Percentiles rank a stretch among this genome's conserved stretches.
phyloP scores from a whole-genome alignment of 2,888 invertebrate species.

The Congeria kusceri region DNA sequence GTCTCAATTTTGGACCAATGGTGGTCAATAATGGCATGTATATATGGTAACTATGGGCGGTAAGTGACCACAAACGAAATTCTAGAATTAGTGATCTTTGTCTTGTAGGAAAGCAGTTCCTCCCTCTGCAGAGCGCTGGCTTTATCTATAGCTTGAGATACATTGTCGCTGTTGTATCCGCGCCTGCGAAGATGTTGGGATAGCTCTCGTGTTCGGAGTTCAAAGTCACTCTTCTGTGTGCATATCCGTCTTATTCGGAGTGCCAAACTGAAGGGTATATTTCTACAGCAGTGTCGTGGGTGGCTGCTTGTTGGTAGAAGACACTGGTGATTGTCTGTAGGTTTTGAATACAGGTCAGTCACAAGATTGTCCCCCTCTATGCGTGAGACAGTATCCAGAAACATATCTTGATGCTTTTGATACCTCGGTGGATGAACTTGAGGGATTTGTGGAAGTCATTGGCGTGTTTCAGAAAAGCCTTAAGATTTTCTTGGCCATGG shows the following conservation, averaged over 20 bases:
- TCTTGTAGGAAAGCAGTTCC: background rate
- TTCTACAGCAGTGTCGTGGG: slow-evolving; percentile 7
- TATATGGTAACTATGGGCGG: background rate
- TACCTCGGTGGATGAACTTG: slow-evolving; percentile 25
- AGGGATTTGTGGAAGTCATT: slow-evolving; percentile 20
- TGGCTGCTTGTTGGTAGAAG: slow-evolving; percentile 4
- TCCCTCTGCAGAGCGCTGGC: background rate
- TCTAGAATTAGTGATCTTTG: background rate
- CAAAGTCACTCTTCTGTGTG: background rate
- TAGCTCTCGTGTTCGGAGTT: background rate
- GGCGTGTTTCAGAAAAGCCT: background rate
- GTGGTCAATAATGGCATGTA: background rate
- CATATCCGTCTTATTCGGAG: slow-evolving; percentile 13
- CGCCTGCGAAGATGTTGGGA: background rate
- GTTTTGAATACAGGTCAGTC: slow-evolving; percentile 18
- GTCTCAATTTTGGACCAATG: slow-evolving; percentile 10
- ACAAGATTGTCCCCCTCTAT: background rate
- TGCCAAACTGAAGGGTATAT: slow-evolving; percentile 9
- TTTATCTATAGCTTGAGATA: background rate
- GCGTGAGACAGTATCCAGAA: slow-evolving; percentile 19
- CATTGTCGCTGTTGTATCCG: background rate
- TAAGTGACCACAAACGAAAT: background rate
- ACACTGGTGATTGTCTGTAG: slow-evolving; percentile 14
- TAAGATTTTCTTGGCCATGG: background rate
- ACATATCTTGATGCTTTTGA: slow-evolving; percentile 10